Evolutionary conservation across 2,797 vertebrate genomes (phyloP).

Genomic region (Enteromius anoplus): DNA sequence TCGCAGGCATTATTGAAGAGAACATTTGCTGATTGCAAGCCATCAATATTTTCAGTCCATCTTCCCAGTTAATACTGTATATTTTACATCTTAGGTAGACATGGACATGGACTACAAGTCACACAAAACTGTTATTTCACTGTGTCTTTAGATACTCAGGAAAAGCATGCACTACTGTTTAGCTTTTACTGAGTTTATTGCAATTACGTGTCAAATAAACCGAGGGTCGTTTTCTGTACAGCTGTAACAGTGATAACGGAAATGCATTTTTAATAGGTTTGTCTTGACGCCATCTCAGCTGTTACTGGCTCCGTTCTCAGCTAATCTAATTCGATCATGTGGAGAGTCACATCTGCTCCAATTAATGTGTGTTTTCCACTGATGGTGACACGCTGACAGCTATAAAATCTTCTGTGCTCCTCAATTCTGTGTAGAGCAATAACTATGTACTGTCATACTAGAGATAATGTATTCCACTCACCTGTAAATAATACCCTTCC

Average conservation of each 20-base stretch:
- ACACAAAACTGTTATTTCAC: not conserved
- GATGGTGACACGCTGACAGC: not conserved
- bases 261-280: not conserved
- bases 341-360: slow-evolving; percentile 24
- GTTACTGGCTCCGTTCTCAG: not conserved
- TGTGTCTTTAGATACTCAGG: not conserved
- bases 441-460: not conserved
- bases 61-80: not conserved
- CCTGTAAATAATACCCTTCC: slow-evolving; percentile 93
- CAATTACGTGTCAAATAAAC: not conserved
- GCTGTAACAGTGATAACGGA: not conserved
- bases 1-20: too few species aligned
- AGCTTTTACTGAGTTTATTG: not conserved
- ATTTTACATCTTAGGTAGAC: not conserved
- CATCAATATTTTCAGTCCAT: not conserved
- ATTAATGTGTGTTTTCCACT: not conserved
- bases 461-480: slow-evolving; percentile 57
- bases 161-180: too few species aligned
- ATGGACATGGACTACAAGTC: not conserved
- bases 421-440: not conserved
- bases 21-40: not conserved
- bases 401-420: not conserved
- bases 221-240: not conserved
- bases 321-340: slow-evolving; percentile 18
- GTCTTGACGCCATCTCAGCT: slow-evolving; percentile 20